Percentiles rank a stretch among this genome's conserved stretches.
Evolutionary conservation across 2,113 vertebrate genomes (phyloP).

Genomic region (Axis porcinus): DNA sequence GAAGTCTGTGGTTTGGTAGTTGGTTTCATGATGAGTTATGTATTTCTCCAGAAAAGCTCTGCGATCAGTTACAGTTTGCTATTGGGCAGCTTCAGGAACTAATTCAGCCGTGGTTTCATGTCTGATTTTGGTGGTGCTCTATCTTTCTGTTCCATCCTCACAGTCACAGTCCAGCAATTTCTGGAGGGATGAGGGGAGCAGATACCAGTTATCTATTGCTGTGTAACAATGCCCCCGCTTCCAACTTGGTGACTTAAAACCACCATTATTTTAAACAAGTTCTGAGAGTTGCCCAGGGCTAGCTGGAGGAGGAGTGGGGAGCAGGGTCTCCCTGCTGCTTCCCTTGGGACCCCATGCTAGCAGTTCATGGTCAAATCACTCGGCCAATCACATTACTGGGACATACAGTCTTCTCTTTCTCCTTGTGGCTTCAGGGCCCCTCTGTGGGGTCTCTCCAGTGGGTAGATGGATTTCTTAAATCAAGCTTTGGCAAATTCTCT

Average conservation of each 20-base stretch:
- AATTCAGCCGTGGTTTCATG: rapidly evolving
- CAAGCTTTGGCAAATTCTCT: neutral
- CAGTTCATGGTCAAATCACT: rapidly evolving
- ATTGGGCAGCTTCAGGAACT: neutral
- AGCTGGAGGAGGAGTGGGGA: neutral
- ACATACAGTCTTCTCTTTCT: neutral
- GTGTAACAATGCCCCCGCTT: neutral
- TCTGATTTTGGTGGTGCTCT: neutral
- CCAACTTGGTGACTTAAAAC: neutral
- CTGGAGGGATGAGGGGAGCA: rapidly evolving
- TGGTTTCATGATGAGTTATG: conserved; percentile 38
- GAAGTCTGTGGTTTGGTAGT: conserved; percentile 10
- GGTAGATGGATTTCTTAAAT: neutral
- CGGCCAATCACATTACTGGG: neutral
- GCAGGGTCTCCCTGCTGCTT: neutral
- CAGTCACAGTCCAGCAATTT: neutral
- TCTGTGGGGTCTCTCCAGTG: neutral
- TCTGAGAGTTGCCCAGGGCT: neutral
- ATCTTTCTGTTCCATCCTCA: neutral
- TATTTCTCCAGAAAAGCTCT: conserved; percentile 54
- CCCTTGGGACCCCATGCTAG: neutral
- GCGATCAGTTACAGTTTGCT: neutral
- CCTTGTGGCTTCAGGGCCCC: neutral
- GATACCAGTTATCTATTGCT: neutral
- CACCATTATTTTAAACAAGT: neutral